Evolutionary conservation across 1,140 invertebrate species (phyloP).

Genomic region (Orussus abietinus): DNA sequence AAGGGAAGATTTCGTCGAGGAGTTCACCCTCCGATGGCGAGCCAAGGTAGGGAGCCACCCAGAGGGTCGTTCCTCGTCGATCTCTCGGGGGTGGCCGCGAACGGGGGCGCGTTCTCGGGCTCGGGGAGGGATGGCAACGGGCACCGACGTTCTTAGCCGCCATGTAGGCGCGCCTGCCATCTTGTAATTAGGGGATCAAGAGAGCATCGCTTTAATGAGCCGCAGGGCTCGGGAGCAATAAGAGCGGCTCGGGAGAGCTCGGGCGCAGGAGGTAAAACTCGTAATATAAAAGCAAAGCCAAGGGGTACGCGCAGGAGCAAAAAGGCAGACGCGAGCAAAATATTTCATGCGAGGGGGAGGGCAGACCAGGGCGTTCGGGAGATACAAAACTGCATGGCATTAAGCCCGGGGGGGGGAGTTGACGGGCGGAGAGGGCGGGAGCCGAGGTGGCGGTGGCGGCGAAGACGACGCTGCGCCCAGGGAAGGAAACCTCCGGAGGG

Average conservation of each 20-base stretch:
- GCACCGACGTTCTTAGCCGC: slow-evolving; percentile 20
- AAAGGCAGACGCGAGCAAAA: slow-evolving; percentile 26
- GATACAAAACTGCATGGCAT: slow-evolving; percentile 4
- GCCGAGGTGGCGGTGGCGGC: not conserved
- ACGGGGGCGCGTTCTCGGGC: too few species aligned
- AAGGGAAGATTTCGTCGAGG: too few species aligned
- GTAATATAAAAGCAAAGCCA: slow-evolving; percentile 31
- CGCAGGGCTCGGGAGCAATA: slow-evolving; percentile 22
- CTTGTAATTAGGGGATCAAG: slow-evolving; percentile 51
- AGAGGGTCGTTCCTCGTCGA: too few species aligned
- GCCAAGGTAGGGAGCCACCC: too few species aligned
- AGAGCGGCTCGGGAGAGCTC: not conserved
- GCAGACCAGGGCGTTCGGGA: slow-evolving; percentile 7
- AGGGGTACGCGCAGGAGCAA: slow-evolving; percentile 21
- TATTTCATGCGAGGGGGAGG: slow-evolving; percentile 30
- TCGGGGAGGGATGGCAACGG: not conserved
- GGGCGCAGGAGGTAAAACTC: slow-evolving; percentile 22
- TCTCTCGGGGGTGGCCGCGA: too few species aligned
- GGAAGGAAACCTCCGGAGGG: slow-evolving; percentile 8
- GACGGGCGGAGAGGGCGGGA: slow-evolving; percentile 7
- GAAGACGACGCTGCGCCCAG: not conserved
- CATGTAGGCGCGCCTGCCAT: slow-evolving; percentile 44
- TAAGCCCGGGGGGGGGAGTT: slow-evolving; percentile 4
- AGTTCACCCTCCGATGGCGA: too few species aligned
- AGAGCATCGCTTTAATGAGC: slow-evolving; percentile 48